phyloP scores from a whole-genome alignment of 2,113 vertebrate genomes.

The Glareola pratincola region DNA sequence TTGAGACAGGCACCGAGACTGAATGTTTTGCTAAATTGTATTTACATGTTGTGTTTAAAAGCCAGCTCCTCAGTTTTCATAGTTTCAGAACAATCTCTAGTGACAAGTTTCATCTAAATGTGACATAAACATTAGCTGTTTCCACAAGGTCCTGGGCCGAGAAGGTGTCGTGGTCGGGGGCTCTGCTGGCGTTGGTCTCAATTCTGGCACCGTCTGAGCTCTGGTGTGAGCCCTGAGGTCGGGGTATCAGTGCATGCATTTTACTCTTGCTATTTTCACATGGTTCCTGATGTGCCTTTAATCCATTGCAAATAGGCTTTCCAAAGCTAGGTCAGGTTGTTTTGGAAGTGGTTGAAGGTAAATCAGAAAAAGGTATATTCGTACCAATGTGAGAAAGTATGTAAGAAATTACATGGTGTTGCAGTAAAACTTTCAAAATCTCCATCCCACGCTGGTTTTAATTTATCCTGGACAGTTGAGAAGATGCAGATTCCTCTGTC shows the following conservation, averaged over 20 bases:
- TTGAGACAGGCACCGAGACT: neutral
- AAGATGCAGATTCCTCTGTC: neutral
- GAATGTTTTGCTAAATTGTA: rapidly evolving
- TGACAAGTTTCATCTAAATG: too few species aligned
- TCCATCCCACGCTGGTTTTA: neutral
- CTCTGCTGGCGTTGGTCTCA: neutral
- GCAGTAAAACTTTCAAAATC: neutral
- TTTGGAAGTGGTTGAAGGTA: neutral
- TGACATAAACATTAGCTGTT: rapidly evolving
- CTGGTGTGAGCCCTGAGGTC: neutral
- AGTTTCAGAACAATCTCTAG: neutral
- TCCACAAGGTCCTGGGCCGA: neutral
- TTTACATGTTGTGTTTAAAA: neutral
- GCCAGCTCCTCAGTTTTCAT: neutral
- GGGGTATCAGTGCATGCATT: rapidly evolving
- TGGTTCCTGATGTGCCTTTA: neutral
- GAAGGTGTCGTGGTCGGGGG: neutral
- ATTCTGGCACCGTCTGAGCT: neutral
- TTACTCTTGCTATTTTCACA: neutral
- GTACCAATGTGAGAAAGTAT: rapidly evolving
- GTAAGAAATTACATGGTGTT: neutral
- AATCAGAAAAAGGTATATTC: neutral
- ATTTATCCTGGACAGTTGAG: neutral
- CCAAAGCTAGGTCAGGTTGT: neutral
- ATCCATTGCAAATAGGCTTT: neutral